Evolutionary conservation across 2,888 invertebrate genomes (phyloP).

Genomic region (Steinernema hermaphroditum): DNA sequence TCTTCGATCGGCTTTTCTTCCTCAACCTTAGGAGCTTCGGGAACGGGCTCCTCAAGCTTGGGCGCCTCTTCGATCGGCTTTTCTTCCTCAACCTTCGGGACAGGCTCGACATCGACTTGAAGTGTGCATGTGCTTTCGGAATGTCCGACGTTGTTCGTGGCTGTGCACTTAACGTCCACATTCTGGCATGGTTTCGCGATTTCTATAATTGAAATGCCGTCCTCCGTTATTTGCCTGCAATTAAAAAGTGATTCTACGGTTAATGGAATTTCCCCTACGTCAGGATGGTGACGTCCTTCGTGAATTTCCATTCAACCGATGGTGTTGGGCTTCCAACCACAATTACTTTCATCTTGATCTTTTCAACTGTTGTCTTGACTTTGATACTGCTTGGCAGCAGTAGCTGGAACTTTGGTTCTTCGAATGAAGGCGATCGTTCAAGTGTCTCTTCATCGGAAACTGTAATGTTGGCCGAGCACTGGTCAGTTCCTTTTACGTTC

Average conservation of each 20-base stretch:
- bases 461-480: constrained; percentile 1
- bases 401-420: constrained; percentile 16
- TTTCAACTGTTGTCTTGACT: constrained; percentile 32
- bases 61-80: constrained; percentile 6
- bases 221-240: constrained; percentile 37
- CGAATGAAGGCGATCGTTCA: constrained; percentile 14
- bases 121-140: constrained; percentile 3
- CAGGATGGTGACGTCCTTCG: constrained; percentile 36
- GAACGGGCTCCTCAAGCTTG: neutral
- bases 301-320: constrained; percentile 58
- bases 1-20: neutral
- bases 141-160: constrained; percentile 32
- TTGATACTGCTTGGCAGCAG: neutral
- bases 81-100: neutral
- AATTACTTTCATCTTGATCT: constrained; percentile 52
- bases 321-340: constrained; percentile 66
- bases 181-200: neutral
- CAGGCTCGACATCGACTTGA: constrained; percentile 2
- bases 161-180: constrained; percentile 31
- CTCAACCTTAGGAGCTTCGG: neutral
- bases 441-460: neutral
- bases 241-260: neutral
- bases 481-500: constrained; percentile 44
- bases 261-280: neutral
- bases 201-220: constrained; percentile 36